phyloP scores from a whole-genome alignment of 2,888 invertebrate genomes.

The Drosophila dives region DNA sequence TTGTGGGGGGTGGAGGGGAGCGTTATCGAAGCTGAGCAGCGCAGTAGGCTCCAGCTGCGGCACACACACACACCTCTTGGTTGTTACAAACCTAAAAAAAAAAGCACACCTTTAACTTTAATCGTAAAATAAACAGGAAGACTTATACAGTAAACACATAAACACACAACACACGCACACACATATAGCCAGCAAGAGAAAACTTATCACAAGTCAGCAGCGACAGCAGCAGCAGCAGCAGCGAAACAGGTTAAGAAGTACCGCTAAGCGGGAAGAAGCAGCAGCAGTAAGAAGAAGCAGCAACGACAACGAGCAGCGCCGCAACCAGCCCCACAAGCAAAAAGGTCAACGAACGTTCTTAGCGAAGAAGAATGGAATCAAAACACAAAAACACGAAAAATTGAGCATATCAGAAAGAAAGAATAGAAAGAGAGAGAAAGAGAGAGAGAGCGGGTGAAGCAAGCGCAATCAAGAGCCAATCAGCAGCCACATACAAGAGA shows the following conservation, averaged over 20 bases:
- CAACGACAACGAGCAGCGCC: constrained; percentile 30
- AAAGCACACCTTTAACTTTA: constrained; percentile 67
- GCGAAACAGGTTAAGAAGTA: constrained; percentile 79
- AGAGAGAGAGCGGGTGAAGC: constrained; percentile 7
- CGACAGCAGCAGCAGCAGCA: constrained; percentile 22
- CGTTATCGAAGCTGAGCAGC: constrained; percentile 57
- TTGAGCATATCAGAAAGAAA: constrained; percentile 48
- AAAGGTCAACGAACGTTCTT: constrained; percentile 84
- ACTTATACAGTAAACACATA: constrained; percentile 73
- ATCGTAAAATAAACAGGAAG: constrained; percentile 78
- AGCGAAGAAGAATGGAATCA: constrained; percentile 83
- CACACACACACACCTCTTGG: constrained; percentile 6
- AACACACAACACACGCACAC: neutral
- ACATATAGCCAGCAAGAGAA: constrained; percentile 31
- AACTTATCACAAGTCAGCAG: constrained; percentile 66
- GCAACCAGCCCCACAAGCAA: constrained; percentile 61
- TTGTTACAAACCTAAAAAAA: constrained; percentile 22
- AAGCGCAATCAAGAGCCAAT: constrained; percentile 5
- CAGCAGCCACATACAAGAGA: constrained; percentile 9
- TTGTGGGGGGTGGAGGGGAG: constrained; percentile 50
- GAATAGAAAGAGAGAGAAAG: constrained; percentile 35
- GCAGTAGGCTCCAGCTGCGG: constrained; percentile 49
- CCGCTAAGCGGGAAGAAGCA: constrained; percentile 72
- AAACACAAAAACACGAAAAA: constrained; percentile 83
- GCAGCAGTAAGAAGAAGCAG: constrained; percentile 18